Conservation (phyloP, 2,113 vertebrate species). For the Siniperca knerii region DNA sequence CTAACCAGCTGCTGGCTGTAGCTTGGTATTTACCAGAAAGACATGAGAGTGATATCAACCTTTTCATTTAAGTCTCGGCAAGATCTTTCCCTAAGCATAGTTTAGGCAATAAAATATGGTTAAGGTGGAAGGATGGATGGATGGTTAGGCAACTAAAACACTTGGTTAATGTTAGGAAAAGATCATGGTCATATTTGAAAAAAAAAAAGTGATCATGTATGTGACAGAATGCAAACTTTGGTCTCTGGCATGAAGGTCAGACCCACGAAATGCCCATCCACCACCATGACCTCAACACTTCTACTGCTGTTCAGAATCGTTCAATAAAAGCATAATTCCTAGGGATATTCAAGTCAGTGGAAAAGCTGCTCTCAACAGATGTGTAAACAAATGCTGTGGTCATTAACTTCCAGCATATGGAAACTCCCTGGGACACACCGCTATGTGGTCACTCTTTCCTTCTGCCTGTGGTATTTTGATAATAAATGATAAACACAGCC, state of each 20-base stretch:
- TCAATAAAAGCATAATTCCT: background rate
- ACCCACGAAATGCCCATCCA: background rate
- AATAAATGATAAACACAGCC: constrained; percentile 29
- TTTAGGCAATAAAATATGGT: background rate
- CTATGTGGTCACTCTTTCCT: constrained; percentile 3
- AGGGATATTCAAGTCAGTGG: background rate
- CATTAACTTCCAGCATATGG: constrained; percentile 16
- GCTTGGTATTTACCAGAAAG: background rate
- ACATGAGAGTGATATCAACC: background rate
- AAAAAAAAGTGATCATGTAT: background rate
- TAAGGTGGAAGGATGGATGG: background rate
- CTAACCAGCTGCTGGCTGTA: background rate
- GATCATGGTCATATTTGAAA: background rate
- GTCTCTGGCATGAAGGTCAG: background rate
- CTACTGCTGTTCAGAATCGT: background rate
- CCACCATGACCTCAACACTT: background rate
- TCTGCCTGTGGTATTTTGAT: constrained; percentile 19
- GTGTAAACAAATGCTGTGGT: constrained; percentile 34
- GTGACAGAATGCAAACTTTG: background rate
- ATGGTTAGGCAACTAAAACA: background rate
- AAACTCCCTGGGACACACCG: constrained; percentile 19
- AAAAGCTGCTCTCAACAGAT: constrained; percentile 28
- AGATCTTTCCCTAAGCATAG: background rate
- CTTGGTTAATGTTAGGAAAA: background rate
- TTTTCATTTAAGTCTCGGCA: background rate